A percentile compares a stretch with the other conserved stretches of the same genome.
Evolutionary conservation across 2,113 vertebrate species (phyloP).

Genomic region (Oncorhynchus clarkii): DNA sequence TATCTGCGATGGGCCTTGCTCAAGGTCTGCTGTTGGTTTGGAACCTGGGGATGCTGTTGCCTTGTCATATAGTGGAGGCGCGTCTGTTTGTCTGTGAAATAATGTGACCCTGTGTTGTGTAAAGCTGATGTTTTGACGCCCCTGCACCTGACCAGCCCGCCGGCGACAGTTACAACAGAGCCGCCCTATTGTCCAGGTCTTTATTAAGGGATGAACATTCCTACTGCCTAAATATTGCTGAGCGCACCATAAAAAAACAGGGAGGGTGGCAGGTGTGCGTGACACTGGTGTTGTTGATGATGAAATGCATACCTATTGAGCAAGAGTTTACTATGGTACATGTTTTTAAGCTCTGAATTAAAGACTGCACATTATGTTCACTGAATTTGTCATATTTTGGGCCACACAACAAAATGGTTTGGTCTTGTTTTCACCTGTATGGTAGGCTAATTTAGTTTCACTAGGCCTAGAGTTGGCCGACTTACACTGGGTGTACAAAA

Average conservation of each 20-base stretch:
- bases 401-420: too few species aligned
- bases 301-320: not conserved
- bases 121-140: slow-evolving; percentile 34
- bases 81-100: slow-evolving; percentile 5
- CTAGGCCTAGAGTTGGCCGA: too few species aligned
- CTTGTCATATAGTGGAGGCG: slow-evolving; percentile 13
- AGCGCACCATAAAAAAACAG: not conserved
- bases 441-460: too few species aligned
- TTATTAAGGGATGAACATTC: slow-evolving; percentile 61
- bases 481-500: too few species aligned
- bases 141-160: slow-evolving; percentile 24
- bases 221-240: slow-evolving; percentile 47
- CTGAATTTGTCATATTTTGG: too few species aligned
- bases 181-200: slow-evolving; percentile 41
- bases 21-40: not conserved
- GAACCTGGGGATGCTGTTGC: not conserved
- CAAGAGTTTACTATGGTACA: not conserved
- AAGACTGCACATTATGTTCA: too few species aligned
- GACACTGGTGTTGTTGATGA: not conserved
- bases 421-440: too few species aligned
- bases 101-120: slow-evolving; percentile 13
- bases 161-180: slow-evolving; percentile 20
- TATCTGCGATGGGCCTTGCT: not conserved
- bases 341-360: too few species aligned
- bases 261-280: not conserved